Evolutionary conservation across 2,113 vertebrate species (phyloP).

Genomic region (Tachysurus fulvidraco): DNA sequence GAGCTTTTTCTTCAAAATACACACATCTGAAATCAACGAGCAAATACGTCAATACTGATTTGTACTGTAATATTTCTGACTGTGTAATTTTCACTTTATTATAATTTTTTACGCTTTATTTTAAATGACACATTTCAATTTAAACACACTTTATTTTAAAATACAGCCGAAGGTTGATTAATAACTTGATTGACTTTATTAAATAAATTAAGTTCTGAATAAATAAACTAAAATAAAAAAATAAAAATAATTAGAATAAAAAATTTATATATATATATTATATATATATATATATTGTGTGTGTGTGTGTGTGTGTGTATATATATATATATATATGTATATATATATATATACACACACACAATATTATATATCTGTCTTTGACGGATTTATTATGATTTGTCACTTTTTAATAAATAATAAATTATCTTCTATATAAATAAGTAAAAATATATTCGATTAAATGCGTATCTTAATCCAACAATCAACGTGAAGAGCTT

Average conservation of each 20-base stretch:
- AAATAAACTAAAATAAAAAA: background rate
- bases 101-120: too few relatives aligned
- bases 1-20: background rate
- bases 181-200: background rate
- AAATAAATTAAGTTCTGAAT: background rate
- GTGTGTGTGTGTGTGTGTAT: too few relatives aligned
- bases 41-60: background rate
- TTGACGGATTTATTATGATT: background rate
- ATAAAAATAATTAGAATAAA: too few relatives aligned
- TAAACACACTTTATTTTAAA: background rate
- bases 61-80: too few relatives aligned
- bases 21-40: background rate
- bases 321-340: too few relatives aligned
- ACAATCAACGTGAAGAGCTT: background rate
- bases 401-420: background rate
- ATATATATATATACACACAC: background rate
- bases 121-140: too few relatives aligned
- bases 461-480: too few relatives aligned
- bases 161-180: background rate
- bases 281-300: background rate
- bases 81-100: background rate
- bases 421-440: too few relatives aligned
- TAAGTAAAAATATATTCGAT: background rate
- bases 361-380: too few relatives aligned
- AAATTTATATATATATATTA: too few relatives aligned